A percentile compares a stretch with the other conserved stretches of the same genome.
Conservation (phyloP, 2,113 vertebrate species). For the Anhinga anhinga region DNA sequence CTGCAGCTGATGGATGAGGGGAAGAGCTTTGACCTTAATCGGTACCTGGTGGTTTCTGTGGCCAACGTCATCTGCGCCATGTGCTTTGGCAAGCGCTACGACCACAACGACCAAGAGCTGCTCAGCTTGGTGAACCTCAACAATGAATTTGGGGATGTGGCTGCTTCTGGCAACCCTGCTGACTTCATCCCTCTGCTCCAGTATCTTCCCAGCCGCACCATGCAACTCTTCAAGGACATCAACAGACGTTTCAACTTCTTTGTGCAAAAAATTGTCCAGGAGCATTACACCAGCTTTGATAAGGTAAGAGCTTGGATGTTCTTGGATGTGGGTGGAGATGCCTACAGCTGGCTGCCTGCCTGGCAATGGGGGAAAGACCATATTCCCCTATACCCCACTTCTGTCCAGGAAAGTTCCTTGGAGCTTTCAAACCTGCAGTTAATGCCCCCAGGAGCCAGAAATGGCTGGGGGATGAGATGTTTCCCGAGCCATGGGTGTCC, state of each 20-base stretch:
- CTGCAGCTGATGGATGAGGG: conserved; percentile 62
- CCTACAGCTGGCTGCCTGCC: background rate
- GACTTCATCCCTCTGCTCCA: conserved; percentile 73
- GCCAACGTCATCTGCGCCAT: conserved; percentile 87
- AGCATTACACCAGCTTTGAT: conserved; percentile 82
- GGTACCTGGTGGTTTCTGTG: conserved; percentile 81
- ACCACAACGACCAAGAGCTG: conserved; percentile 79
- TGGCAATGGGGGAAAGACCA: background rate
- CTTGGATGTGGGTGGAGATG: background rate
- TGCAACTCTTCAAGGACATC: conserved; percentile 77
- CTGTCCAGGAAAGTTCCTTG: background rate
- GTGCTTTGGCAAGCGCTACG: conserved; percentile 82
- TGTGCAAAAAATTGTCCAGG: conserved; percentile 76
- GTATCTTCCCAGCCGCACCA: conserved; percentile 76
- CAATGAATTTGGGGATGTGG: conserved; percentile 75
- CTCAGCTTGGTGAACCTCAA: conserved; percentile 69
- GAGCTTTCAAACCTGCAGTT: background rate
- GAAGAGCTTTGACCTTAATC: conserved; percentile 78
- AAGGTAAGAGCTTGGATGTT: conserved; percentile 70
- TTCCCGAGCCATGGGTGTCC: background rate
- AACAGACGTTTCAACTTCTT: conserved; percentile 75
- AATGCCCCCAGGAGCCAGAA: accelerated
- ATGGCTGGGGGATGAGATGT: background rate
- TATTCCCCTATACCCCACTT: too few species aligned
- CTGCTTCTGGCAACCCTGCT: conserved; percentile 78